Evolutionary conservation across 64 coral and sea anemone species (phyloP).

Genomic region (Cladopsammia gracilis): DNA sequence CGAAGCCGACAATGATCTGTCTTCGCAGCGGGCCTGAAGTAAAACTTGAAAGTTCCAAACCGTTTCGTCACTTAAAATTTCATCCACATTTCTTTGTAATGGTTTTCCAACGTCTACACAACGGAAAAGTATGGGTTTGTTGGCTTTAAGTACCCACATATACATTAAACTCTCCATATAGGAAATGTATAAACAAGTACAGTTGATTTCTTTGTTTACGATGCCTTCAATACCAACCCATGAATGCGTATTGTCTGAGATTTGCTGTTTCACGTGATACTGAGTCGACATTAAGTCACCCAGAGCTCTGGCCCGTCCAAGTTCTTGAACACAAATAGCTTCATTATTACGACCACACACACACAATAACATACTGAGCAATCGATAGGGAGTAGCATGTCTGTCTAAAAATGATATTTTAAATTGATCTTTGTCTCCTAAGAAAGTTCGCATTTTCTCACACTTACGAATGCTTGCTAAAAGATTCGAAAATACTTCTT

Average conservation of each 20-base stretch:
- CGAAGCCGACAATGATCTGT: too few relatives aligned
- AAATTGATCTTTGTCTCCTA: background rate
- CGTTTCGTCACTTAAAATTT: too few relatives aligned
- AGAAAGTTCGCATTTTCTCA: background rate
- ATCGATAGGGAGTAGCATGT: background rate
- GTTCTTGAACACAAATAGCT: background rate
- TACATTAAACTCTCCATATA: background rate
- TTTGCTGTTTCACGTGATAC: background rate
- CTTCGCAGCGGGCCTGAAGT: too few relatives aligned
- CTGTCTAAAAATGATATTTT: background rate
- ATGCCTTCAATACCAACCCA: background rate
- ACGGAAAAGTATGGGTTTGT: background rate
- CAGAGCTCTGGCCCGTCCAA: background rate
- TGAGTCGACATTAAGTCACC: background rate
- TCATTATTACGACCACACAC: background rate
- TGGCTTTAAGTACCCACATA: background rate
- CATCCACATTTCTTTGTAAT: background rate
- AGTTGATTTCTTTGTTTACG: background rate
- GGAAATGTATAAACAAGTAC: background rate
- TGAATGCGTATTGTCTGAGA: background rate
- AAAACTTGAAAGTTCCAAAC: too few relatives aligned
- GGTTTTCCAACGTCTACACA: background rate
- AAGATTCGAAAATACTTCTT: background rate
- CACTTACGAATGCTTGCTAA: background rate
- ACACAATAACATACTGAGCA: background rate